phyloP scores from a whole-genome alignment of 2,888 invertebrate genomes.

The Pristionchus maxplancki region DNA sequence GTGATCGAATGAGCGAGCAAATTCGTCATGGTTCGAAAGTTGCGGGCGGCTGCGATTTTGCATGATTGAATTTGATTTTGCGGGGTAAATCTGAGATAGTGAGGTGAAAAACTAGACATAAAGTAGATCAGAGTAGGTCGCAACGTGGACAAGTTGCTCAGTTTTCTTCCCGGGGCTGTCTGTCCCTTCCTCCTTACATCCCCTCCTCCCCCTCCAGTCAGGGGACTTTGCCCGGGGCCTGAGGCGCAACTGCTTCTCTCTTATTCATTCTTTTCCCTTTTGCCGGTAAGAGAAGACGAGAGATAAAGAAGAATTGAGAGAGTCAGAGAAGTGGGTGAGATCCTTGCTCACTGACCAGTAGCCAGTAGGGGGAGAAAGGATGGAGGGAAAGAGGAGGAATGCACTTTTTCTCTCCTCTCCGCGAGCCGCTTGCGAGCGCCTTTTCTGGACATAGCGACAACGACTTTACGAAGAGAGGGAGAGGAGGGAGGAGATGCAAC shows the following conservation, averaged over 20 bases:
- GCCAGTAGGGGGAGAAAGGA: background rate
- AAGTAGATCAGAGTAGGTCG: background rate
- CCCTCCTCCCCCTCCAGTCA: background rate
- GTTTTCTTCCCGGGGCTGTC: background rate
- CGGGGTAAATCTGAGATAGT: background rate
- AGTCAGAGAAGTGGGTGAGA: background rate
- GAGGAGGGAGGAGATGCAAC: background rate
- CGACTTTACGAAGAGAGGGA: constrained; percentile 31
- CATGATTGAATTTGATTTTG: too few species aligned
- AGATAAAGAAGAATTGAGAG: background rate
- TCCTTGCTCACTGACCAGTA: background rate
- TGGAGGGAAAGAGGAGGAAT: constrained; percentile 47
- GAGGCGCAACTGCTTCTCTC: constrained; percentile 31
- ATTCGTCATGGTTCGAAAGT: background rate
- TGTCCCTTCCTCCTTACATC: background rate
- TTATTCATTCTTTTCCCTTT: background rate
- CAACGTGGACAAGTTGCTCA: background rate
- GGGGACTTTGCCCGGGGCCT: background rate
- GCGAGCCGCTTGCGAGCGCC: background rate
- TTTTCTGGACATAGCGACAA: constrained; percentile 1
- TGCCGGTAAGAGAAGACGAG: background rate
- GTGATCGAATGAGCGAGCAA: background rate
- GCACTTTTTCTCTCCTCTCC: constrained; percentile 48
- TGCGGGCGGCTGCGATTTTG: background rate
- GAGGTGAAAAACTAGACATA: background rate